Evolutionary conservation across 2,113 vertebrate genomes (phyloP).

Genomic region (Urocynchramus pylzowi): DNA sequence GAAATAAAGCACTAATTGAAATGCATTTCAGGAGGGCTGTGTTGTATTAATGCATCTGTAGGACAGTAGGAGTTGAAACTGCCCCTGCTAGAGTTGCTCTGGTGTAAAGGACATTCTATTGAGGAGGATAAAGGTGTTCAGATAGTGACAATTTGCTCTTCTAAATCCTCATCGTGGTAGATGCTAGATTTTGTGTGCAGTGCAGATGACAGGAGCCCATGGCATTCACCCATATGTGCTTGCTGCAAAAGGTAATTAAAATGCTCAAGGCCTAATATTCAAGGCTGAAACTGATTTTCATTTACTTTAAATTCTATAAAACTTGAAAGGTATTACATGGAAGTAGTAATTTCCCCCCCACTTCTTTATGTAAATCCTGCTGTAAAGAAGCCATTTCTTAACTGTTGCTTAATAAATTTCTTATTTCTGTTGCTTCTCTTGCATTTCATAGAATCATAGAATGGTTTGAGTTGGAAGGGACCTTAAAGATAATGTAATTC

Average conservation of each 20-base stretch:
- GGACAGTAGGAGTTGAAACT: not conserved
- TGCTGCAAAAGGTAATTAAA: not conserved
- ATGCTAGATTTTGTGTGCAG: not conserved
- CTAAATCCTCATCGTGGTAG: not conserved
- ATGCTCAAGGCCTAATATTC: not conserved
- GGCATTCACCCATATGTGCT: not conserved
- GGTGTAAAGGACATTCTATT: not conserved
- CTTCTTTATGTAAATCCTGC: not conserved
- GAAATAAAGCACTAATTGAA: not conserved
- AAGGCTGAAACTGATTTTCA: not conserved
- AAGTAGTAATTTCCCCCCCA: not conserved
- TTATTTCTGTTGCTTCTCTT: not conserved
- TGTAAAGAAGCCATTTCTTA: not conserved
- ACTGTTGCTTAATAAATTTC: too few relatives aligned
- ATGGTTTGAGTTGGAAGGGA: not conserved
- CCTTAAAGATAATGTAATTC: not conserved
- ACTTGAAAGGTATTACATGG: not conserved
- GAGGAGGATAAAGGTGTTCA: not conserved
- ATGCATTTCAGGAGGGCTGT: not conserved
- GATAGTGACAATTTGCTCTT: not conserved
- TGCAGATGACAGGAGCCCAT: not conserved
- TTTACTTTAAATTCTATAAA: not conserved
- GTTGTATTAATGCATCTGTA: not conserved
- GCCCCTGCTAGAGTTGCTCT: not conserved
- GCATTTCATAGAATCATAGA: not conserved